phyloP scores from a whole-genome alignment of 2,888 invertebrate genomes.

The Calephelis perditalis region DNA sequence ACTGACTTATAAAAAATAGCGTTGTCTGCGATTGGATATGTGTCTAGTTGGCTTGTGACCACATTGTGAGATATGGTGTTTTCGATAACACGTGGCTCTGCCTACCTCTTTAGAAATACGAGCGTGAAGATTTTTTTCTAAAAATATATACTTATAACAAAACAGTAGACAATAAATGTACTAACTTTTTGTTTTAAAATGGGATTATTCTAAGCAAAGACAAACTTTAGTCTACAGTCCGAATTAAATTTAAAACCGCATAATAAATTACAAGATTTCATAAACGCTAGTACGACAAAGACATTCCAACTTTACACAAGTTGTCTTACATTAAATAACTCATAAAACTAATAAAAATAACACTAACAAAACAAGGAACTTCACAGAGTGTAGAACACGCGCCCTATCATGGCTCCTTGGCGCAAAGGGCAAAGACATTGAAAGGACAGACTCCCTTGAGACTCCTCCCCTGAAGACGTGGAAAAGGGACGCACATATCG shows the following conservation, averaged over 20 bases:
- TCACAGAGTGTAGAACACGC: slow-evolving; percentile 53
- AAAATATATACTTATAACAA: no score
- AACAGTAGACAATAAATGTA: no score
- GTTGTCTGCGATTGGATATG: no score
- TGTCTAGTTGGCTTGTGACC: no score
- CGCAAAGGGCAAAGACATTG: slow-evolving; percentile 79
- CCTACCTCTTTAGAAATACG: no score
- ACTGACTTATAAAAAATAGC: no score
- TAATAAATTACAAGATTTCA: neutral
- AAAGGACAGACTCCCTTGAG: slow-evolving; percentile 83
- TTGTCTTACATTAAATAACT: neutral
- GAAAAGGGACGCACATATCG: slow-evolving; percentile 54
- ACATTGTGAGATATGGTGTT: no score
- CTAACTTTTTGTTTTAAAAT: no score
- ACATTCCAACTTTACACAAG: neutral
- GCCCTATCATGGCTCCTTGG: slow-evolving; percentile 69
- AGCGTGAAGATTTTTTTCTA: no score
- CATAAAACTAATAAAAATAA: slow-evolving; percentile 15
- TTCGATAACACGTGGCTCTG: no score
- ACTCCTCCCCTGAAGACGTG: slow-evolving; percentile 75
- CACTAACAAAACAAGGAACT: slow-evolving; percentile 38
- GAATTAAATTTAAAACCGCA: neutral
- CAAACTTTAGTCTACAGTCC: neutral
- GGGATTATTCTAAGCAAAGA: no score
- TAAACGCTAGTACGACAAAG: neutral